A percentile compares a stretch with the other conserved stretches of the same genome.
phyloP scores from a whole-genome alignment of 2,113 vertebrate genomes.

The Microcebus griseorufus region DNA sequence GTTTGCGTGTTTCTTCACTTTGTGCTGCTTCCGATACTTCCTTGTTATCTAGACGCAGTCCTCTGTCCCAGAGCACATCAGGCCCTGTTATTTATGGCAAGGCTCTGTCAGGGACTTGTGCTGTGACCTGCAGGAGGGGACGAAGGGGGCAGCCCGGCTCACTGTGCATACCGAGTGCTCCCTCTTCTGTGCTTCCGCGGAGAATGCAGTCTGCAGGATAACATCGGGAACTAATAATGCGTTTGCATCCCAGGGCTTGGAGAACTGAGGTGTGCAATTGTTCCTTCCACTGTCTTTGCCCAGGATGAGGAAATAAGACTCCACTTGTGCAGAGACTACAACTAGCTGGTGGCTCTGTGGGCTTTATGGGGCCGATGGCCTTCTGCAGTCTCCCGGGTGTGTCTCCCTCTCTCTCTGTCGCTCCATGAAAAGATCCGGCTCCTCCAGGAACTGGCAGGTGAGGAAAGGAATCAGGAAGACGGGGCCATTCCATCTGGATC shows the following conservation, averaged over 20 bases:
- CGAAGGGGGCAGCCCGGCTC: background rate
- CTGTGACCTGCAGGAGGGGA: background rate
- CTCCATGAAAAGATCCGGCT: constrained; percentile 76
- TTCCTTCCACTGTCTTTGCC: constrained; percentile 17
- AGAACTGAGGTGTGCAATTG: background rate
- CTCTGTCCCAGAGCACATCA: background rate
- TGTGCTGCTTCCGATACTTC: background rate
- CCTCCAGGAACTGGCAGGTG: constrained; percentile 46
- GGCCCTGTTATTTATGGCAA: background rate
- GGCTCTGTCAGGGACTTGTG: background rate
- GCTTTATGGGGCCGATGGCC: constrained; percentile 67
- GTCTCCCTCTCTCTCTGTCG: constrained; percentile 52
- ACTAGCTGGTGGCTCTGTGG: background rate
- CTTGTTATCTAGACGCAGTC: background rate
- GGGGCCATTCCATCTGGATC: constrained; percentile 67
- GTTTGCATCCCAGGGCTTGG: background rate
- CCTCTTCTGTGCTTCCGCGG: background rate
- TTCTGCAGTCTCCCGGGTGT: constrained; percentile 65
- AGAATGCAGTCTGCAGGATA: background rate
- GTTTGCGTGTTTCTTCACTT: background rate
- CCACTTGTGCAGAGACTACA: constrained; percentile 54
- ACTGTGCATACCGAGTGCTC: accelerated
- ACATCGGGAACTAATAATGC: background rate
- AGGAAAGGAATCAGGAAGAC: constrained; percentile 77
- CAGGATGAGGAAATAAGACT: constrained; percentile 71